Evolutionary conservation across 2,113 vertebrate species (phyloP), one percentile per base, ranked within the genome.

Genomic region (Neotragus moschatus): DNA sequence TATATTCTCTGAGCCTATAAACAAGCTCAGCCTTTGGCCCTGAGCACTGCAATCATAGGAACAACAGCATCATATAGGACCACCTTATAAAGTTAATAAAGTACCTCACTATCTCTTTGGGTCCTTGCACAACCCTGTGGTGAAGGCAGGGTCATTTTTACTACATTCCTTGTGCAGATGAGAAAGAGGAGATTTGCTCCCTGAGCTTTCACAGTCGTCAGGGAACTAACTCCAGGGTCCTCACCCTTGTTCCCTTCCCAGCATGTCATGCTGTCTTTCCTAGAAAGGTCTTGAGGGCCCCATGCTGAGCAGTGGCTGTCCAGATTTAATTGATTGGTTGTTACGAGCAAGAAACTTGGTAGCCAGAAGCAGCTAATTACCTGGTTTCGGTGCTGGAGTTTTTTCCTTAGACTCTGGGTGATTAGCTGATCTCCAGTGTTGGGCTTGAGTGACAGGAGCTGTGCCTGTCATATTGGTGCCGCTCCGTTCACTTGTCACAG

Each of bases 311-410:
- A 5, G 7, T 30, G 15, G 73, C 51, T 58, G 28, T 39, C 19
- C 17, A 9, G 21, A 26, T 39, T 26, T 16, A 25, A 3, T 12
- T 25, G 9, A 73, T 49, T 3, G 3, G 26, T 16, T 15, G 19
- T 8, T 5, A 12, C 15, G 43, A 61, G 14, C 6, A 23, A n/a
- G 49, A 70, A 28, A 23, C 17, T 33, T 33, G 79, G 43, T 10
- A 13, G 79, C 30, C 43, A 39, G 87, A 81, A 36, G 90, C 84
- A 47, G 33, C 90, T 73, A 73, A 39, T 39, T 92, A 97, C 97
- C 97, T 92, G 94, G 53, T 36, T 77, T 49, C 17, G 25, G 16
- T 7, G 53, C 79, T 36, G 63, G 2, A 11, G 70, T 17, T 47
- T 39, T 33, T n/a, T 45, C 85, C 45, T 14, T 9, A 43, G 75